These are phyloP conservation scores for Drosophila virilis DNA, from an alignment of 1,140 invertebrate species.

Conservation along the genomic window DNA sequence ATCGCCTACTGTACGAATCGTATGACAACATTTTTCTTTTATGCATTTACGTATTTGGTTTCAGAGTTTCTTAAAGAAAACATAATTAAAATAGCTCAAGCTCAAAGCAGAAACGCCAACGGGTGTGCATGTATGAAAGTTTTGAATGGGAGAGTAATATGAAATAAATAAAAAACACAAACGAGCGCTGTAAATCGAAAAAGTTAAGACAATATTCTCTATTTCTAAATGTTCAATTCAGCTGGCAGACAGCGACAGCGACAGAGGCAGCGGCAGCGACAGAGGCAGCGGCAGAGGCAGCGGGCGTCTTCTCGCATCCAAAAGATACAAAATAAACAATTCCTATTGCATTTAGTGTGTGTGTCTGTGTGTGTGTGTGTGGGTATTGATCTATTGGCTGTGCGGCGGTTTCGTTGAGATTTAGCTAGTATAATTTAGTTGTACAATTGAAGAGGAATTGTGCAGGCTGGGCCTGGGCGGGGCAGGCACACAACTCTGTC, in stretches of 20 bases:
- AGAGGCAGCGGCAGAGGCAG: not conserved
- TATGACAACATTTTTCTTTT: not conserved
- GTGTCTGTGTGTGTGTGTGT: not conserved
- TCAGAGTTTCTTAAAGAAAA: too few species aligned
- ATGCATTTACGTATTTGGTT: too few species aligned
- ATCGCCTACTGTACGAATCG: not conserved
- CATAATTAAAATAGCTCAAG: not conserved
- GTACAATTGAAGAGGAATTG: constrained; percentile 48
- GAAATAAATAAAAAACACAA: constrained; percentile 10
- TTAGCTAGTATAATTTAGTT: constrained; percentile 75
- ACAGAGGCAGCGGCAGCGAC: not conserved
- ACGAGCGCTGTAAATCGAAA: constrained; percentile 27
- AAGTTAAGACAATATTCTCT: not conserved
- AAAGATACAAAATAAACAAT: constrained; percentile 33
- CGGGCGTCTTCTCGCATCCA: not conserved
- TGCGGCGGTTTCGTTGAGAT: constrained; percentile 68
- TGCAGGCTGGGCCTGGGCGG: too few species aligned
- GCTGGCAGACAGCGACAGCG: constrained; percentile 21
- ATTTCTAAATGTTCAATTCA: constrained; percentile 39
- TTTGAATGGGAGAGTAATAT: not conserved
- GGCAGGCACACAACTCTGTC: constrained; percentile 8
- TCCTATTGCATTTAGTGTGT: constrained; percentile 18
- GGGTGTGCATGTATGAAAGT: too few species aligned
- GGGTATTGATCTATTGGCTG: constrained; percentile 55
- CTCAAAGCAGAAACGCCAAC: constrained; percentile 20